Evolutionary conservation across 35 echinoderm and acorn worm species (phyloP).

Genomic region (Strongylocentrotus purpuratus): DNA sequence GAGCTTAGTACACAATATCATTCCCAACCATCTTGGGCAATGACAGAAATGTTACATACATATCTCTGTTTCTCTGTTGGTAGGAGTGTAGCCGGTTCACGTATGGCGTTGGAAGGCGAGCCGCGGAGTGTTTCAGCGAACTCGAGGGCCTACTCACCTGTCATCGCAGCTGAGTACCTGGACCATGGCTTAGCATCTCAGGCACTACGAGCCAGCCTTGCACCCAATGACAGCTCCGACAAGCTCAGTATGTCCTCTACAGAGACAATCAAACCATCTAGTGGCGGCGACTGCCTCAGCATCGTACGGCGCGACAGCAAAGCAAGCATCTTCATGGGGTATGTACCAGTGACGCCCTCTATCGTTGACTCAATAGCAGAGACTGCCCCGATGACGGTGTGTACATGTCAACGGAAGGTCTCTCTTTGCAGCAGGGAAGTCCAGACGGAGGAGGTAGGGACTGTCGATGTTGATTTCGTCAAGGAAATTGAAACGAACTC

Average conservation of each 20-base stretch:
- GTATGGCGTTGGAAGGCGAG: neutral
- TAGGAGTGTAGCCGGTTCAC: slow-evolving; percentile 23
- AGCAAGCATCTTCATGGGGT: neutral
- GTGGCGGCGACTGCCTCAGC: neutral
- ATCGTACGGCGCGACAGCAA: neutral
- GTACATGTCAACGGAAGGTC: neutral
- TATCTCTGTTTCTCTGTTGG: neutral
- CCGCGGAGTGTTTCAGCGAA: neutral
- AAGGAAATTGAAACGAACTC: neutral
- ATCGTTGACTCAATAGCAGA: neutral
- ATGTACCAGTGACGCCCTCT: neutral
- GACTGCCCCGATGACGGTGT: neutral
- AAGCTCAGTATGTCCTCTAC: neutral
- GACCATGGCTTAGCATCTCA: neutral
- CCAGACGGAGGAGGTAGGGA: neutral
- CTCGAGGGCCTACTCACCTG: neutral
- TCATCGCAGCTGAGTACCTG: neutral
- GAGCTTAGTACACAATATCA: too few relatives aligned
- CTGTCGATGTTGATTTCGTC: neutral
- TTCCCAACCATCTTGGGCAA: too few relatives aligned
- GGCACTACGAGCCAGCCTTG: neutral
- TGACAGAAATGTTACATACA: neutral
- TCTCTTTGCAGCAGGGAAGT: neutral
- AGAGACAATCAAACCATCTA: neutral
- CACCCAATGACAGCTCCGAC: neutral